Conservation (phyloP, 2,888 invertebrate genomes). For the Aelia acuminata region DNA sequence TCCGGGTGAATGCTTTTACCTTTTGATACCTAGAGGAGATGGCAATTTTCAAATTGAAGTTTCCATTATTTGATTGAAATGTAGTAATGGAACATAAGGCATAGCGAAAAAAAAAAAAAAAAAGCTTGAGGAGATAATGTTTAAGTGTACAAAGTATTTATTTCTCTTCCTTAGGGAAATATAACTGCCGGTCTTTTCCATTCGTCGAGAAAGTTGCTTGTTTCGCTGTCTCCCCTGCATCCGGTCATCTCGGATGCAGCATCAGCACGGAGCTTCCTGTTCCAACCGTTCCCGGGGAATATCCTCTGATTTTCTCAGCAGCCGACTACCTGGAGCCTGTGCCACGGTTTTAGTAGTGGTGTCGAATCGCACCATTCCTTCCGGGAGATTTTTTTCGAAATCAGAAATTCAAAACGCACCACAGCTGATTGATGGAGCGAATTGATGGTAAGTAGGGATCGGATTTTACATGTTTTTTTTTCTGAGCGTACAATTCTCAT, state of each 20-base stretch:
- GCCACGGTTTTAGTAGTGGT: background rate
- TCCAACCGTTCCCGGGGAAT: background rate
- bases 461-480: too few relatives aligned
- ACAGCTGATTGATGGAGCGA: too few relatives aligned
- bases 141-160: too few relatives aligned
- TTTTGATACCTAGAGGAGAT: too few relatives aligned
- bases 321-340: background rate
- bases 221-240: background rate
- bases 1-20: too few relatives aligned
- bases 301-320: background rate
- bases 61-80: too few relatives aligned
- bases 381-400: background rate
- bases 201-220: background rate
- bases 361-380: background rate
- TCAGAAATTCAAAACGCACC: background rate
- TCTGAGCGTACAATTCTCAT: too few relatives aligned
- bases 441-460: too few relatives aligned
- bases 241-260: constrained; percentile 7
- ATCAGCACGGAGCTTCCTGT: background rate
- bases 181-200: background rate
- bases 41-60: too few relatives aligned
- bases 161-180: background rate
- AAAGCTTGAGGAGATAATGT: too few relatives aligned
- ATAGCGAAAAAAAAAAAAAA: too few relatives aligned
- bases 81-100: too few relatives aligned